These are phyloP conservation scores for Eupithecia insigniata DNA, from an alignment of 2,888 invertebrate genomes.

Conservation along the genomic window DNA sequence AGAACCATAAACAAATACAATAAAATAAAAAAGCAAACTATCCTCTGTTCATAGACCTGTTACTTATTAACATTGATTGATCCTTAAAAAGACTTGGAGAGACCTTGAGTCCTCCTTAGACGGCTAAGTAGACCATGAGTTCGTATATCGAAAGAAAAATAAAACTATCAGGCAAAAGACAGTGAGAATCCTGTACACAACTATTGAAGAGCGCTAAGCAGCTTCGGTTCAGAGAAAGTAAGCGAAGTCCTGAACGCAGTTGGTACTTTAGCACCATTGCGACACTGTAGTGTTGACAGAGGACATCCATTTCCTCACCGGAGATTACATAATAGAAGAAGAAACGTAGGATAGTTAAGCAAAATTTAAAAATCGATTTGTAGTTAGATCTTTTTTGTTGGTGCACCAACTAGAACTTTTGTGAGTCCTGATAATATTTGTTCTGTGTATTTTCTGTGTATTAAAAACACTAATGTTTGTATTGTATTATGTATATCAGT, in stretches of 20 bases:
- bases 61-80: too few relatives aligned
- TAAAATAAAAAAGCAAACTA: too few relatives aligned
- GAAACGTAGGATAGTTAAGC: neutral
- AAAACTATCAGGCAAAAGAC: neutral
- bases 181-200: neutral
- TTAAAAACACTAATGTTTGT: too few relatives aligned
- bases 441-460: too few relatives aligned
- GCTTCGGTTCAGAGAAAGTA: neutral
- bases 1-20: too few relatives aligned
- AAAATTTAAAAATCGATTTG: neutral
- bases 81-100: too few relatives aligned
- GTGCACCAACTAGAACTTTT: too few relatives aligned
- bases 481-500: too few relatives aligned
- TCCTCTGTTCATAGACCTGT: too few relatives aligned
- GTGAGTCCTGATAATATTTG: too few relatives aligned
- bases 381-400: neutral
- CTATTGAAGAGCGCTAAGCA: neutral
- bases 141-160: neutral
- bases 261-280: slow-evolving; percentile 17
- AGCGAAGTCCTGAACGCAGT: slow-evolving; percentile 46
- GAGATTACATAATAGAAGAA: slow-evolving; percentile 37
- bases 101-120: too few relatives aligned
- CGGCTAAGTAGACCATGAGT: too few relatives aligned
- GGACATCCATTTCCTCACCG: slow-evolving; percentile 69
- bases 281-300: slow-evolving; percentile 60